Evolutionary conservation across 2,113 vertebrate genomes (phyloP), one percentile per base, ranked within the genome.

Genomic region (Sakesphorus luctuosus): DNA sequence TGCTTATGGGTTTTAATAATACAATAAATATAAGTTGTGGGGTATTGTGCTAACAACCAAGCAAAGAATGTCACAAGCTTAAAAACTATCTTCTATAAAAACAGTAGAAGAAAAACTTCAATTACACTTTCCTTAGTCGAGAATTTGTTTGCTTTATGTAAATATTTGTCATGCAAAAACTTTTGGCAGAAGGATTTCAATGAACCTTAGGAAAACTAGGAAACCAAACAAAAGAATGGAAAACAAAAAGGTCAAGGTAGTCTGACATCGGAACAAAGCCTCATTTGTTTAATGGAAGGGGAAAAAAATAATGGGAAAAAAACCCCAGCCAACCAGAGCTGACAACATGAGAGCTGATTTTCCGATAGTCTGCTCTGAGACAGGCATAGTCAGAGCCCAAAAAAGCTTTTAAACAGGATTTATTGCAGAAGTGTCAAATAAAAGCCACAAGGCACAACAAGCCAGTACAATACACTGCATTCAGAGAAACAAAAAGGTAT

Each of bases 401-500:
- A 69, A 76, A 89, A 43, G 36, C 52, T 91, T 86, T 88, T 62
- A 55, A 79, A 81, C 7, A 44, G n/a, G 49, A 76, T 79, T 84
- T 85, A 85, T 10, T 69, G 47, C 56, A 31, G 50, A 95, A 88
- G 44, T 19, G n/a, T 84, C 79, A 91, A 94, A 80, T 19, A 89
- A 80, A 94, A 88, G 69, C 90, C 79, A 44, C 5, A 87, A 92
- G 92, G 90, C 90, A 89, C 67, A 89, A 75, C 38, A 83, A 73
- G 72, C 71, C 56, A 66, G 46, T 43, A 91, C 76, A 89, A 56
- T 10, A 76, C 52, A 66, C 25, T 33, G 87, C 87, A 92, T 52
- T 86, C 71, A 62, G 73, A 63, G 20, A 78, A 89, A 77, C 66
- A 92, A 62, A 53, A 58, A 10, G 3, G 40, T 59, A 72, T 11